Evolutionary conservation across 2,888 invertebrate species (phyloP), one percentile per base, ranked within the genome.

Genomic region (Xestia xanthographa): DNA sequence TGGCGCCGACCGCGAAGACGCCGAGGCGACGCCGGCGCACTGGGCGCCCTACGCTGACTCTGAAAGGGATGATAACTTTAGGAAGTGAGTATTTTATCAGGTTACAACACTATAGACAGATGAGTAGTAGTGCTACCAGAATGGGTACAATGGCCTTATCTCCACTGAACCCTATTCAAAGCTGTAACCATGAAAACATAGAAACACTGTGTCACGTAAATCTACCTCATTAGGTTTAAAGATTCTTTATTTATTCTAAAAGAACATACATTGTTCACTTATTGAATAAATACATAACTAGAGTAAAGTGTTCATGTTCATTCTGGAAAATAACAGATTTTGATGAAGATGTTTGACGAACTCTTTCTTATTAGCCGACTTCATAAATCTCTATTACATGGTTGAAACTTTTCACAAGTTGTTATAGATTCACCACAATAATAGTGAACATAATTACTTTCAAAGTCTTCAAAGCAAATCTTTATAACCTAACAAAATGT

Each of bases 31-130:
- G 62, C 91, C 95, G 0, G 82, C 93, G 53, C 96, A 95, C 89
- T 96, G 96, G 96, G 92, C 94, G 75, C 95, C 96, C 4, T 96
- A 95, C 88, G 94, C 95, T 0, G 96, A 96, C 65, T 75, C 91
- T 9, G 96, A 95, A 72, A 86, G 94, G 70, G 95, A 95, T 67
- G 94, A 95, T 66, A 87, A 90, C 3, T 95, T 92, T 90, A 91
- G 95, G 79, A 94, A 95, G 95, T 95, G 86, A 88, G 88, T 82
- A 72, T 53, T 50, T 12, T 34, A 48, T 26, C 22, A 38, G 12
- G 14, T 22, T 14, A 26, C 20, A 58, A 58, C 26, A 38, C 20
- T 20, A n/a, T 6, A 26, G 56, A 53, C 26, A 56, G 56, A 26
- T 26, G n/a, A n/a, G n/a, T 50, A 50, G 5, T 12, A 5, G 2